A percentile compares a stretch with the other conserved stretches of the same genome.
Evolutionary conservation across 1,140 invertebrate species (phyloP).

Genomic region (Drosophila tani): DNA sequence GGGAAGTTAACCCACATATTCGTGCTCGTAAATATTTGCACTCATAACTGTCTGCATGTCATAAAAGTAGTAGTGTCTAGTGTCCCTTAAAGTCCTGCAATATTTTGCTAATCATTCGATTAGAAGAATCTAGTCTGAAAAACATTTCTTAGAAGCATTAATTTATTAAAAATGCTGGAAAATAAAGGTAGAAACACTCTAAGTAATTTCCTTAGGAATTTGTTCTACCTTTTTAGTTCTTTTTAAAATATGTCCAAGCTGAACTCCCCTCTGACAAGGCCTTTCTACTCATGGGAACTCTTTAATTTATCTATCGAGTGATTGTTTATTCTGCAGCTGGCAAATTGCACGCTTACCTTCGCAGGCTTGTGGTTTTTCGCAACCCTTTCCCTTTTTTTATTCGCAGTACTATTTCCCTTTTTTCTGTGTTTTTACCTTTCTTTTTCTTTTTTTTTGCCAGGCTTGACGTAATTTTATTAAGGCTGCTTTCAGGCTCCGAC

Average conservation of each 20-base stretch:
- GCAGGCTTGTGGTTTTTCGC: constrained; percentile 6
- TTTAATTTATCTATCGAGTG: not conserved
- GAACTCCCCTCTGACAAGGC: too few species aligned
- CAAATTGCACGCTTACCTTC: constrained; percentile 12
- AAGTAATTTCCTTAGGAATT: too few species aligned
- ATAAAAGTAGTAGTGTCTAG: not conserved
- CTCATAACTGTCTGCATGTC: constrained; percentile 3
- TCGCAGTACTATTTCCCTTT: constrained; percentile 4
- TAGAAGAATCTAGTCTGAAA: not conserved
- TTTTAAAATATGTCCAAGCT: too few species aligned
- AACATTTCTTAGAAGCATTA: not conserved
- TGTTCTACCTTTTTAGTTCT: too few species aligned
- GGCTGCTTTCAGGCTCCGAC: constrained; percentile 25
- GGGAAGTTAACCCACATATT: constrained; percentile 23
- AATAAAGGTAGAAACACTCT: too few species aligned
- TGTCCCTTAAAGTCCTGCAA: constrained; percentile 1
- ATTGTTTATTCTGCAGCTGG: not conserved
- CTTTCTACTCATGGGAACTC: not conserved
- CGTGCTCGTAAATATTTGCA: not conserved
- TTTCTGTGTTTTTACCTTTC: constrained; percentile 1
- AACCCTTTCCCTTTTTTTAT: constrained; percentile 1
- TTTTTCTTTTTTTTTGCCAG: constrained; percentile 3
- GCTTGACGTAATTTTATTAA: constrained; percentile 62
- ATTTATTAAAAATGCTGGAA: not conserved
- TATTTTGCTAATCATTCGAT: not conserved